phyloP scores from a whole-genome alignment of 2,797 vertebrate genomes.

The Peromyscus eremicus region DNA sequence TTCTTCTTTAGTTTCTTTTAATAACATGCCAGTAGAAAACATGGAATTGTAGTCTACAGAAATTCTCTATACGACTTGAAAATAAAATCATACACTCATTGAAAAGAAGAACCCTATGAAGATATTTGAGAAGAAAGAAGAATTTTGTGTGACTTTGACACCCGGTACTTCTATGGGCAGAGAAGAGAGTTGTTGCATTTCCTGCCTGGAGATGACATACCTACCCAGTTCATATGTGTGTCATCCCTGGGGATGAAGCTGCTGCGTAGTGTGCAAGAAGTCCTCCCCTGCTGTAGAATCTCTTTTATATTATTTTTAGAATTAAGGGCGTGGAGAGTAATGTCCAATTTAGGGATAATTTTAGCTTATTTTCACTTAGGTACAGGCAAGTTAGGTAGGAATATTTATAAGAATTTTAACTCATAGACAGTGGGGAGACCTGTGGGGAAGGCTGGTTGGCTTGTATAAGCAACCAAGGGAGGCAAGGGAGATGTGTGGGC shows the following conservation, averaged over 20 bases:
- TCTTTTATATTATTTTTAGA: constrained; percentile 6
- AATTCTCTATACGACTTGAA: constrained; percentile 18
- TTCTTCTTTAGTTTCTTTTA: constrained; percentile 15
- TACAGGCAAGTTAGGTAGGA: constrained; percentile 14
- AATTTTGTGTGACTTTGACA: not conserved
- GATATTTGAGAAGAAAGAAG: constrained; percentile 5
- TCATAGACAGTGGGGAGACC: not conserved
- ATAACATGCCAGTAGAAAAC: constrained; percentile 36
- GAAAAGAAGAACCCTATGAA: constrained; percentile 26
- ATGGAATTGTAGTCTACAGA: not conserved
- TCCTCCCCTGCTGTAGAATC: not conserved
- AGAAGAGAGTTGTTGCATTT: not conserved
- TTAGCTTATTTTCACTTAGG: constrained; percentile 55
- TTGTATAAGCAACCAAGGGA: constrained; percentile 52
- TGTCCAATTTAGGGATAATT: not conserved
- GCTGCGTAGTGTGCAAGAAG: not conserved
- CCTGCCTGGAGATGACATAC: not conserved
- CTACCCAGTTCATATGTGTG: accelerated
- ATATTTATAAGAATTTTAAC: not conserved
- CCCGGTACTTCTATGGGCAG: not conserved
- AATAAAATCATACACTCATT: not conserved
- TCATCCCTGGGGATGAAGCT: not conserved
- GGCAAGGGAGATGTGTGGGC: constrained; percentile 54
- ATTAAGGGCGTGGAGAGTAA: not conserved
- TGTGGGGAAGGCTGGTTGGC: not conserved